These are phyloP conservation scores for Drosophila subsilvestris DNA, from an alignment of 2,888 invertebrate genomes.

Conservation along the genomic window DNA sequence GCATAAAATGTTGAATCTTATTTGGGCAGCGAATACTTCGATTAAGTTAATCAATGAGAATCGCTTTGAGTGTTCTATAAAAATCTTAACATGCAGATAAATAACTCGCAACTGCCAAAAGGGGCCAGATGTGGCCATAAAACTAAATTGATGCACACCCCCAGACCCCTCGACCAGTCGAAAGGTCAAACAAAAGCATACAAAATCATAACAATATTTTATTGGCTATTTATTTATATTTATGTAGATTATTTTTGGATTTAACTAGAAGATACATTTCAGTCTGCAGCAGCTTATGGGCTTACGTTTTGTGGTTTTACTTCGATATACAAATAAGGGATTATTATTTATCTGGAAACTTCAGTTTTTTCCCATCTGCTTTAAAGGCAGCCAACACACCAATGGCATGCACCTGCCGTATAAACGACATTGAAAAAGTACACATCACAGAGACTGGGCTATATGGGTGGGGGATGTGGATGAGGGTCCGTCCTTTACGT, in stretches of 20 bases:
- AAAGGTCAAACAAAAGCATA: conserved; percentile 4
- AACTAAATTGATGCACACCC: conserved; percentile 42
- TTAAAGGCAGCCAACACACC: conserved; percentile 20
- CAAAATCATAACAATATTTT: conserved; percentile 15
- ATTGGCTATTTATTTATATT: not conserved
- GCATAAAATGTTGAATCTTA: conserved; percentile 38
- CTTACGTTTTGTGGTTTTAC: not conserved
- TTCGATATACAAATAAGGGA: conserved; percentile 5
- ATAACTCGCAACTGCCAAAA: conserved; percentile 31
- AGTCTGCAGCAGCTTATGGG: not conserved
- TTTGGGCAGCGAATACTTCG: conserved; percentile 23
- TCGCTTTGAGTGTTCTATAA: conserved; percentile 27
- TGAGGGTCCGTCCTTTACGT: conserved; percentile 1
- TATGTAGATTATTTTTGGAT: not conserved
- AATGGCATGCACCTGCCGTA: conserved; percentile 49
- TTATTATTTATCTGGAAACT: not conserved
- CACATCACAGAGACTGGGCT: not conserved
- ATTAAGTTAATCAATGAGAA: conserved; percentile 24
- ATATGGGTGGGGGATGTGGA: conserved; percentile 4
- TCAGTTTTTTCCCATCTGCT: conserved; percentile 9
- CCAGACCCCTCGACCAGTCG: not conserved
- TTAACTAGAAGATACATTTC: not conserved
- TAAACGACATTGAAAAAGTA: conserved; percentile 31
- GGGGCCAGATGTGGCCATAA: conserved; percentile 41
- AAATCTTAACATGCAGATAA: conserved; percentile 28